A percentile compares a stretch with the other conserved stretches of the same genome.
Conservation (phyloP, 2,113 vertebrate genomes). For the Aegotheles bennettii region DNA sequence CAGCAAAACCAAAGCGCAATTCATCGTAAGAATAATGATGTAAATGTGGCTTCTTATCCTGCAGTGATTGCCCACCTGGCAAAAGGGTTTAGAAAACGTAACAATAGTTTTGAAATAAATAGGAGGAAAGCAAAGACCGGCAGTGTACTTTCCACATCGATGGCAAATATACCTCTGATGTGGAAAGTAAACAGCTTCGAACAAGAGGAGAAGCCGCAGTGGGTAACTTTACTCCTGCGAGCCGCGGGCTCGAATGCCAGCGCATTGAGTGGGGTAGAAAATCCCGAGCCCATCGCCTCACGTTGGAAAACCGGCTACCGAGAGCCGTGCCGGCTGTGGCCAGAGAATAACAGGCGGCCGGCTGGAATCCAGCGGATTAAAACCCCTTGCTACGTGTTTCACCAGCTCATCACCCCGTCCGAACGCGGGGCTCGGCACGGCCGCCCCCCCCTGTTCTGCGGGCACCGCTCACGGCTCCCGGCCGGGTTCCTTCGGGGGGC, state of each 20-base stretch:
- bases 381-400: accelerated
- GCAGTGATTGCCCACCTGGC: slow-evolving; percentile 13
- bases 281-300: not conserved
- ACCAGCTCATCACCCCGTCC: not conserved
- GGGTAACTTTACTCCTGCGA: not conserved
- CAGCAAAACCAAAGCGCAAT: slow-evolving; percentile 8
- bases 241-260: not conserved
- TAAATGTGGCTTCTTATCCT: slow-evolving; percentile 48
- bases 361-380: not conserved
- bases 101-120: slow-evolving; percentile 56
- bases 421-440: accelerated
- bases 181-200: slow-evolving; percentile 50
- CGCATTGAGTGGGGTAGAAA: not conserved
- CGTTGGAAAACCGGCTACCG: not conserved
- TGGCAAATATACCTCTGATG: slow-evolving; percentile 34
- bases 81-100: slow-evolving; percentile 36
- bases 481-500: too few species aligned
- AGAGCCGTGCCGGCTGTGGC: not conserved
- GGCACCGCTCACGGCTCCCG: not conserved
- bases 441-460: not conserved
- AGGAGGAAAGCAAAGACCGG: slow-evolving; percentile 53
- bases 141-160: slow-evolving; percentile 64
- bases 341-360: not conserved
- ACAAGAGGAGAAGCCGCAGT: not conserved
- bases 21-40: slow-evolving; percentile 7